Conservation (phyloP, 53 echinoderm and acorn worm genomes). For the Stichopus horrens region DNA sequence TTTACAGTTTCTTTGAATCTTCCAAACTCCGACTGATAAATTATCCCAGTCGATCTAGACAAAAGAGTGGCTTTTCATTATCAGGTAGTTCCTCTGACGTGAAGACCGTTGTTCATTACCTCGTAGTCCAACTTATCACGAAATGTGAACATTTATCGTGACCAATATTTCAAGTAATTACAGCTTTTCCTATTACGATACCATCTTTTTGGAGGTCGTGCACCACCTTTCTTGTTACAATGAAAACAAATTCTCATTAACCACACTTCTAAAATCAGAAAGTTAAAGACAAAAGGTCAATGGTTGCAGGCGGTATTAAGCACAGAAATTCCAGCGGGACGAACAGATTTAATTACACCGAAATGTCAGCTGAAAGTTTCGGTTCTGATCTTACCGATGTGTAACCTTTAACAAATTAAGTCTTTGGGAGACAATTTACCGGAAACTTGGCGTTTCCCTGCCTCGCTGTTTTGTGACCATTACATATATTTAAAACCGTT, state of each 20-base stretch:
- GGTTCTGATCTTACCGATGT: not conserved
- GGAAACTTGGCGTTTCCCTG: not conserved
- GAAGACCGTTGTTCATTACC: no score
- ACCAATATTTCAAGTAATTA: not conserved
- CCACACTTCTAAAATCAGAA: not conserved
- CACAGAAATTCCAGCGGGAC: not conserved
- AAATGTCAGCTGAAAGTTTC: constrained; percentile 4
- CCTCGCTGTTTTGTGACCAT: not conserved
- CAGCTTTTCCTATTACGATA: not conserved
- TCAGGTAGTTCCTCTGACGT: no score
- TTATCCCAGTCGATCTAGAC: no score
- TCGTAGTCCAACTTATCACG: no score
- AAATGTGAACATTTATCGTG: not conserved
- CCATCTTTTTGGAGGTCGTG: not conserved
- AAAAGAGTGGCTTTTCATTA: no score
- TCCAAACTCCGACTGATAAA: no score
- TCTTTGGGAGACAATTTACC: not conserved
- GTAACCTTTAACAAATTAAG: not conserved
- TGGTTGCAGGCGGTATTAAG: not conserved
- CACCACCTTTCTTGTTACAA: not conserved
- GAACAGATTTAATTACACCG: constrained; percentile 5
- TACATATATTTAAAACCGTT: not conserved
- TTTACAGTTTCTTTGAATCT: no score
- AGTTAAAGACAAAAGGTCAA: not conserved
- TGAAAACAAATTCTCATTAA: not conserved